These are phyloP conservation scores for Mirza zaza DNA, from an alignment of 2,113 vertebrate genomes.

Conservation along the genomic window DNA sequence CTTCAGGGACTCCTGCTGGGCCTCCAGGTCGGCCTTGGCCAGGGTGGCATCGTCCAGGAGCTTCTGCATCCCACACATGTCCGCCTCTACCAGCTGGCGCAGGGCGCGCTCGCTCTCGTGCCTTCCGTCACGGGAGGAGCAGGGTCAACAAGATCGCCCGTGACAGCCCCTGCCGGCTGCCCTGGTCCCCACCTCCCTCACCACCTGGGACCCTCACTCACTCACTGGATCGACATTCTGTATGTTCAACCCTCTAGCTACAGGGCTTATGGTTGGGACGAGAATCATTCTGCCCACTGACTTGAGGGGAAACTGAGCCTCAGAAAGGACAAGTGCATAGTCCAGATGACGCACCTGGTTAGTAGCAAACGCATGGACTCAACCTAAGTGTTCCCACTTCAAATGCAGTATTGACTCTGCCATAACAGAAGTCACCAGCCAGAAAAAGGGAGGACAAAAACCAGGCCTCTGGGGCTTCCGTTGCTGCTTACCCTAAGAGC, in stretches of 20 bases:
- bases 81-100: slow-evolving; percentile 43
- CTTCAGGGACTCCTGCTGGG: slow-evolving; percentile 74
- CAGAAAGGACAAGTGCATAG: background rate
- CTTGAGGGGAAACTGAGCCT: background rate
- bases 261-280: background rate
- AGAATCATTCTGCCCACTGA: background rate
- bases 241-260: background rate
- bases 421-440: background rate
- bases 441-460: background rate
- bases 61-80: slow-evolving; percentile 52
- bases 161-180: background rate
- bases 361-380: background rate
- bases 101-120: slow-evolving; percentile 78
- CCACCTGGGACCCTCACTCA: too few relatives aligned
- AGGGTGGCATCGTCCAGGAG: slow-evolving; percentile 76
- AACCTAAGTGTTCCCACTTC: background rate
- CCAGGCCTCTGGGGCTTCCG: background rate
- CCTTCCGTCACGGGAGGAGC: slow-evolving; percentile 64
- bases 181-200: background rate
- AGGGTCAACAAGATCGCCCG: background rate
- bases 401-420: background rate
- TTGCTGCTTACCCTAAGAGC: background rate
- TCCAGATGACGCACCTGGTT: background rate
- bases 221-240: background rate
- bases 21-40: slow-evolving; percentile 71